These are phyloP conservation scores for Idaea dimidiata DNA, from an alignment of 2,888 invertebrate genomes.

Conservation along the genomic window DNA sequence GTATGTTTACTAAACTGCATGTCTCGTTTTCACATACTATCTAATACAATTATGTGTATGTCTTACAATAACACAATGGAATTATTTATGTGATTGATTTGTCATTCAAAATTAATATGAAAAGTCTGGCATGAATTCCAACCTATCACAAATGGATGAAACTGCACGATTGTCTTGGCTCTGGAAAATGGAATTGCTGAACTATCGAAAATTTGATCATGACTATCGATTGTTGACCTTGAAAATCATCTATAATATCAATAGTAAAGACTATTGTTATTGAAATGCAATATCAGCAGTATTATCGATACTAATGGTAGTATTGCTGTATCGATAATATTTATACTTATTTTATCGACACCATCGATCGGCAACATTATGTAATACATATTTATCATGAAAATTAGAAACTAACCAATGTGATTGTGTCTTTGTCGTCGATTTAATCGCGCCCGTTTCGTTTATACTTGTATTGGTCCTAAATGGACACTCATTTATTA, in stretches of 20 bases:
- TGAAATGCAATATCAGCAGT: too few species aligned
- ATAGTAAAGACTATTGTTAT: too few species aligned
- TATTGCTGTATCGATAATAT: too few species aligned
- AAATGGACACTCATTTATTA: too few species aligned
- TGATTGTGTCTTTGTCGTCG: not conserved
- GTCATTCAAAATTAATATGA: not conserved
- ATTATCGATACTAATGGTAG: too few species aligned
- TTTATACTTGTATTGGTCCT: too few species aligned
- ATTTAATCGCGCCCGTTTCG: not conserved
- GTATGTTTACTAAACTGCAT: slow-evolving; percentile 8
- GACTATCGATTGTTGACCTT: too few species aligned
- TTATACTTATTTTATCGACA: too few species aligned
- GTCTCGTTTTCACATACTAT: not conserved
- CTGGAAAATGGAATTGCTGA: not conserved
- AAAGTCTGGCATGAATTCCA: not conserved
- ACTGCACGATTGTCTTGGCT: not conserved
- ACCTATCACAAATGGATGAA: not conserved
- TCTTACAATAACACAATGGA: not conserved
- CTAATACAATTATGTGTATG: not conserved
- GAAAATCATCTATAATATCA: too few species aligned
- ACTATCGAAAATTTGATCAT: too few species aligned
- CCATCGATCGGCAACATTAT: too few species aligned
- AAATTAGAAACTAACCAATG: not conserved
- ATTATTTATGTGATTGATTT: not conserved
- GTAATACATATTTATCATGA: too few species aligned